Conservation (phyloP, 2,888 invertebrate genomes). For the Theodoxus fluviatilis region DNA sequence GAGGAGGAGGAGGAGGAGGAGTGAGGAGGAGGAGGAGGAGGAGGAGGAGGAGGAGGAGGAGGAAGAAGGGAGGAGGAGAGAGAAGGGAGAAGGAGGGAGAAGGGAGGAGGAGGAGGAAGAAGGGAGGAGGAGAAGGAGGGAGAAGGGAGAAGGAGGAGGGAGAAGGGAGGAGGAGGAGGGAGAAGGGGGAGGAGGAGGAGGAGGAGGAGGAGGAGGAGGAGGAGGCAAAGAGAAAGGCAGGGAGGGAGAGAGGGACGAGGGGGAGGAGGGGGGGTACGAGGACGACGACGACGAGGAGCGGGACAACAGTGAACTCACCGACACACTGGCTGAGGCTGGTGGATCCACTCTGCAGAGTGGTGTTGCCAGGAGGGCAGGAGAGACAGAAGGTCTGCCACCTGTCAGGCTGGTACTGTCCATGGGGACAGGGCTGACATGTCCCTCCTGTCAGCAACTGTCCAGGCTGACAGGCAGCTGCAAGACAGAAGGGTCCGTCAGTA, state of each 20-base stretch:
- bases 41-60: too few species aligned
- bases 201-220: background rate
- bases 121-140: background rate
- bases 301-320: constrained; percentile 25
- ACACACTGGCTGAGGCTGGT: constrained; percentile 27
- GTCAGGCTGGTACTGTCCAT: constrained; percentile 40
- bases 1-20: too few species aligned
- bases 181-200: background rate
- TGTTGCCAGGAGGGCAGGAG: constrained; percentile 28
- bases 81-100: background rate
- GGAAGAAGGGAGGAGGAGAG: background rate
- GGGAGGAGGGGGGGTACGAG: background rate
- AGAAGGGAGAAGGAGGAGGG: background rate
- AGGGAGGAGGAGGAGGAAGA: background rate
- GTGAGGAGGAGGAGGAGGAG: too few species aligned
- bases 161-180: background rate
- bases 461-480: constrained; percentile 32
- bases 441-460: constrained; percentile 22
- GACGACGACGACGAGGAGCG: background rate
- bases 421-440: constrained; percentile 27
- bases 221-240: background rate
- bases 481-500: too few species aligned
- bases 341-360: constrained; percentile 28
- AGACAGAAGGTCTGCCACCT: constrained; percentile 81
- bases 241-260: background rate